Evolutionary conservation across 2,113 vertebrate species (phyloP).

Genomic region (Paramormyrops kingsleyae): DNA sequence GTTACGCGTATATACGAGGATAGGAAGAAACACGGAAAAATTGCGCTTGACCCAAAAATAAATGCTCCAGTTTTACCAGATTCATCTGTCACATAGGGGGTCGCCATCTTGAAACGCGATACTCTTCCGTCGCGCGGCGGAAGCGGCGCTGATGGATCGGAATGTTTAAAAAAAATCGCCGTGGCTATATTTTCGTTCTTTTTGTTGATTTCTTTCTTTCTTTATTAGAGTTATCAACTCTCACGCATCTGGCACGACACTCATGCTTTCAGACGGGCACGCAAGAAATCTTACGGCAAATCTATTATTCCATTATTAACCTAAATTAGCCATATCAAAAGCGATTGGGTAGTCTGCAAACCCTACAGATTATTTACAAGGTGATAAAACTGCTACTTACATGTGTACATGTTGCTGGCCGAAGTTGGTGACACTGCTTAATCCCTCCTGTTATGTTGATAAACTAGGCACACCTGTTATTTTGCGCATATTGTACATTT

Average conservation of each 20-base stretch:
- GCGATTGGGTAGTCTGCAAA: not conserved
- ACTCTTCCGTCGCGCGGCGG: conserved; percentile 56
- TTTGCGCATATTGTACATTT: not conserved
- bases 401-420: not conserved
- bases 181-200: not conserved
- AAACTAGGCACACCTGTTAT: not conserved
- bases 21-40: not conserved
- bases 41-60: not conserved
- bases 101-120: conserved; percentile 82
- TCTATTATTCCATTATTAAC: not conserved
- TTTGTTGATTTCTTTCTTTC: not conserved
- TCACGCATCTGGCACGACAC: not conserved
- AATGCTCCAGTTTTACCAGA: conserved; percentile 71
- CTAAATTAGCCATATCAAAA: not conserved
- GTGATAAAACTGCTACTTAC: not conserved
- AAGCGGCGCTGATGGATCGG: conserved; percentile 31
- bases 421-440: not conserved
- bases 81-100: conserved; percentile 89
- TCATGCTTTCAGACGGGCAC: not conserved
- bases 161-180: not conserved
- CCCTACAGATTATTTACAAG: too few species aligned
- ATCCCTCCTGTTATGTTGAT: not conserved
- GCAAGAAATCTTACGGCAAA: not conserved
- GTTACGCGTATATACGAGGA: not conserved
- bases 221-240: not conserved